phyloP scores from a whole-genome alignment of 2,113 vertebrate species.

The Craseonycteris thonglongyai region DNA sequence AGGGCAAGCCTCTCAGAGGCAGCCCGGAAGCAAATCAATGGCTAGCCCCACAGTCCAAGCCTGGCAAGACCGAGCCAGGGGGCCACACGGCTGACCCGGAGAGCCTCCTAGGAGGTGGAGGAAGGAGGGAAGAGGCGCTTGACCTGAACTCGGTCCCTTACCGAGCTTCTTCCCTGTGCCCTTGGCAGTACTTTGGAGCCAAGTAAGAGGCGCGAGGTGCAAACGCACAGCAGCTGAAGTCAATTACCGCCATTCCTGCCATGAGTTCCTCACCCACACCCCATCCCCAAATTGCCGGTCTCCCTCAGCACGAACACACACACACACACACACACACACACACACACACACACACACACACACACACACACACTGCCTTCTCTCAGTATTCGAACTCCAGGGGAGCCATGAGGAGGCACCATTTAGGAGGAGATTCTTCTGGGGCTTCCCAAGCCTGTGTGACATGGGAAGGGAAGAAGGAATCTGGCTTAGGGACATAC shows the following conservation, averaged over 20 bases:
- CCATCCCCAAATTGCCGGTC: not conserved
- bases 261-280: not conserved
- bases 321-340: too few relatives aligned
- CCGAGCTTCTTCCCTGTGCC: not conserved
- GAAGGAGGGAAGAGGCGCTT: not conserved
- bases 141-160: not conserved
- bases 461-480: not conserved
- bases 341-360: too few relatives aligned
- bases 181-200: constrained; percentile 35
- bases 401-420: not conserved
- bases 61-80: not conserved
- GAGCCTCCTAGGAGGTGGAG: not conserved
- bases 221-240: constrained; percentile 41
- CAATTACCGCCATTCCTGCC: constrained; percentile 16
- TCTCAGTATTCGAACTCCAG: constrained; percentile 50
- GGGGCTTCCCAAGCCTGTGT: not conserved
- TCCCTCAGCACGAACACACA: not conserved
- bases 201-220: not conserved
- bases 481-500: not conserved
- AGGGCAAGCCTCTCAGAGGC: constrained; percentile 66
- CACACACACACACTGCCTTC: not conserved
- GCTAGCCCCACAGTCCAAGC: constrained; percentile 46
- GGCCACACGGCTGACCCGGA: constrained; percentile 32
- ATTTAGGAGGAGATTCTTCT: not conserved
- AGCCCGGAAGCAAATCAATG: constrained; percentile 75